Base-by-base conservation (phyloP, 92 coral and sea anemone genomes). In the Zoanthus gigantus region DNA sequence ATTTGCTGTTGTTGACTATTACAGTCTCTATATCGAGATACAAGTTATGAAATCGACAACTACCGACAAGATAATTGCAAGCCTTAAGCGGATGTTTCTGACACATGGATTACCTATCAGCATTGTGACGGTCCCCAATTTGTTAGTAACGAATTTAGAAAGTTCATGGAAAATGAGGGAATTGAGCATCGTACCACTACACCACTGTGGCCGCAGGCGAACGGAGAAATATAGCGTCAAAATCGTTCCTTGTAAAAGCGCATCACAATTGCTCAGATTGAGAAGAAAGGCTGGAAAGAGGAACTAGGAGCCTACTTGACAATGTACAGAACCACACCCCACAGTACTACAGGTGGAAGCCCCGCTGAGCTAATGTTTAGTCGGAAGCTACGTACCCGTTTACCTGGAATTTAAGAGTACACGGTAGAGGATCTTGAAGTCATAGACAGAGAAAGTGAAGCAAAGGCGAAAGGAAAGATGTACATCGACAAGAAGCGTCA, bases 331-430 rank as follows among this genome's bases (percentile, higher is more conserved):
- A 23, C 23, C 23, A 23, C 23, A 23, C 23, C 23, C 23, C 23
- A 23, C 23, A 23, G 23, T 23, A 23, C 23, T 23, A 23, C 23
- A 23, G 23, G 23, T 23, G 23, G 23, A 23, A 23, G 23, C 23
- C 23, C 23, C 23, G 23, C 23, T 23, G 23, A 23, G 23, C 23
- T 23, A 23, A 23, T 23, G 23, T 23, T 23, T 23, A 23, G 23
- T 23, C 23, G 23, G 23, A 23, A 23, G 23, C 23, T 23, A 23
- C 23, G 23, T 23, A 23, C 92, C 71, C 52, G 84, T 10, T 7
- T 81, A 47, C 93, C 93, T 56, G 90, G 81, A 32, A 65, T 72
- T 65, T 77, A 83, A 11, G 88, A 80, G 44, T 42, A 46, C 28
- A 46, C 76, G 23, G 23, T 13, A 42, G 77, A 73, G 16, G 23